Evolutionary conservation across 2,888 invertebrate genomes (phyloP).

Genomic region (Andrena dorsata): DNA sequence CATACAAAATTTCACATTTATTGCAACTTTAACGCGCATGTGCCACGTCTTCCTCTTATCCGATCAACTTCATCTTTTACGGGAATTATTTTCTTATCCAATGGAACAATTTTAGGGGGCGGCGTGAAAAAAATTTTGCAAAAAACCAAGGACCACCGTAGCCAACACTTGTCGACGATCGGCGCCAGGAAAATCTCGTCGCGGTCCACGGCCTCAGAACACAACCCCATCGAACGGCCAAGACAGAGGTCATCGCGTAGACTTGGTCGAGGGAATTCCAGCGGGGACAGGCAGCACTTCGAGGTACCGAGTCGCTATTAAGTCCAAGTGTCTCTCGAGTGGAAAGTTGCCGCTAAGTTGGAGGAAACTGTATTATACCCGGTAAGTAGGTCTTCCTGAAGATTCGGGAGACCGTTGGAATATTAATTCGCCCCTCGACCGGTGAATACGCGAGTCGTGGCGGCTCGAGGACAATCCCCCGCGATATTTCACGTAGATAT

Average conservation of each 20-base stretch:
- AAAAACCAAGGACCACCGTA: too few relatives aligned
- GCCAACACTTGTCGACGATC: conserved; percentile 39
- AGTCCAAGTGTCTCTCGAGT: conserved; percentile 13
- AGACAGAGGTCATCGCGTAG: neutral
- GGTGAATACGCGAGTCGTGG: conserved; percentile 13
- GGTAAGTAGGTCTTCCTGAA: conserved; percentile 34
- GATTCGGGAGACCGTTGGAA: conserved; percentile 37
- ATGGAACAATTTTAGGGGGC: too few relatives aligned
- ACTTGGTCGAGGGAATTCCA: neutral
- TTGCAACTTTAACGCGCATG: too few relatives aligned
- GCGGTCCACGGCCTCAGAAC: conserved; percentile 5
- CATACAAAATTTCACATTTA: too few relatives aligned
- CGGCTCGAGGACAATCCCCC: conserved; percentile 5
- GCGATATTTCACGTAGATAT: neutral
- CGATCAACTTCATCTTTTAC: too few relatives aligned
- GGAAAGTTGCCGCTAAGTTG: conserved; percentile 37
- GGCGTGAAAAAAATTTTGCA: too few relatives aligned
- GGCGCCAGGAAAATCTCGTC: conserved; percentile 46
- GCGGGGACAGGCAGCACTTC: neutral
- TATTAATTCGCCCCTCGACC: conserved; percentile 50
- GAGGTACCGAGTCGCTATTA: conserved; percentile 12
- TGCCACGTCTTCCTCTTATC: too few relatives aligned
- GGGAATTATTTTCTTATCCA: too few relatives aligned
- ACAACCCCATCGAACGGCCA: neutral
- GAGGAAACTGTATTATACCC: conserved; percentile 35